Conservation (phyloP, 2,113 vertebrate genomes). For the Thalassarche chlororhynchos region DNA sequence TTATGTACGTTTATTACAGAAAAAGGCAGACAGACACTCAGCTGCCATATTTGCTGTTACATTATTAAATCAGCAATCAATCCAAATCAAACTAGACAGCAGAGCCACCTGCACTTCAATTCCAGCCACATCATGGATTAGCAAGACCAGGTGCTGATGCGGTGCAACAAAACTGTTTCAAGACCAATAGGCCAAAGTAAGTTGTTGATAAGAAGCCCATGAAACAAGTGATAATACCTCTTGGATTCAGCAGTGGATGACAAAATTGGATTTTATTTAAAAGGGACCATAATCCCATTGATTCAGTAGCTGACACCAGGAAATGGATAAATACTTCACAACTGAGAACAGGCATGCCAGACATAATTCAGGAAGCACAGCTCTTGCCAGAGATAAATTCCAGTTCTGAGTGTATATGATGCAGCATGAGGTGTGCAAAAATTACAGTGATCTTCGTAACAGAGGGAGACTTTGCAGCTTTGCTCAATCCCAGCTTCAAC, state of each 20-base stretch:
- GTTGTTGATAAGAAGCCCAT: background rate
- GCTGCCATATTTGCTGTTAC: background rate
- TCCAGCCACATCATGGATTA: background rate
- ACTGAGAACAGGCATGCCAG: background rate
- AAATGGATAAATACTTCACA: constrained; percentile 25
- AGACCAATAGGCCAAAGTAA: background rate
- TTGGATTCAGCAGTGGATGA: background rate
- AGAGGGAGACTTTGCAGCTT: background rate
- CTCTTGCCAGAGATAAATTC: constrained; percentile 29
- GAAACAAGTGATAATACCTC: background rate
- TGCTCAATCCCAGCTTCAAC: background rate
- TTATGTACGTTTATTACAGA: background rate
- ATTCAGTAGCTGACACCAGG: constrained; percentile 9
- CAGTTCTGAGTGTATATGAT: background rate
- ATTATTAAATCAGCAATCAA: constrained; percentile 12
- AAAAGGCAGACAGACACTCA: background rate
- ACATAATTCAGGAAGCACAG: background rate
- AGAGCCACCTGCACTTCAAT: background rate
- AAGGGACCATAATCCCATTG: background rate
- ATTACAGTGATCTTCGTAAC: background rate
- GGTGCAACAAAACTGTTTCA: background rate
- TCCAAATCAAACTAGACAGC: background rate
- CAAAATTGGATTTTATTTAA: background rate
- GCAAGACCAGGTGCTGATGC: background rate
- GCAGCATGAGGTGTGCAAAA: constrained; percentile 6